Conservation (phyloP, 2,113 vertebrate genomes). For the Channa maculata region DNA sequence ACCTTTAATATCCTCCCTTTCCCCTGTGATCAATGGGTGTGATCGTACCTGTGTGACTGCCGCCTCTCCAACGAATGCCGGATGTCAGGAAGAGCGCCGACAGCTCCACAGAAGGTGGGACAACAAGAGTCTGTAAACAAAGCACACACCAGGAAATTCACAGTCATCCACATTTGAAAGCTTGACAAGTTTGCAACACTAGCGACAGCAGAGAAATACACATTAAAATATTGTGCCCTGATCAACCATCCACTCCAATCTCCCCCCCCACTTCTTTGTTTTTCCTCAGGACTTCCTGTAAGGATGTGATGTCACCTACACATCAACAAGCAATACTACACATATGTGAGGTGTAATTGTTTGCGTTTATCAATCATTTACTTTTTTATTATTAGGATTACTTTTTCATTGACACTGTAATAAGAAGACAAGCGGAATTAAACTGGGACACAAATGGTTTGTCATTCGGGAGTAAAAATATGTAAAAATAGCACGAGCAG, state of each 20-base stretch:
- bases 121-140: constrained; percentile 82
- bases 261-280: constrained; percentile 27
- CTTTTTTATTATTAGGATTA: constrained; percentile 25
- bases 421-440: neutral
- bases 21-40: constrained; percentile 74
- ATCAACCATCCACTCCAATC: neutral
- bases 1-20: constrained; percentile 87
- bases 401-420: constrained; percentile 24
- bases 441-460: neutral
- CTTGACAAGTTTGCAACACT: constrained; percentile 69
- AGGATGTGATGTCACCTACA: constrained; percentile 49
- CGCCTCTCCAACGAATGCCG: constrained; percentile 66
- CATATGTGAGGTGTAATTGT: constrained; percentile 53
- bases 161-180: constrained; percentile 57
- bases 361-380: constrained; percentile 38
- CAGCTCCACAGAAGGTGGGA: constrained; percentile 79
- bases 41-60: constrained; percentile 81
- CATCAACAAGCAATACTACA: constrained; percentile 44
- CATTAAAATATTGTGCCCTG: constrained; percentile 45
- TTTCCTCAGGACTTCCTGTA: constrained; percentile 57
- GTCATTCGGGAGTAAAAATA: constrained; percentile 16
- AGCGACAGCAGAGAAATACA: constrained; percentile 50
- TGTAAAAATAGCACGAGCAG: constrained; percentile 22
- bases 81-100: constrained; percentile 79
- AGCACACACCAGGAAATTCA: constrained; percentile 77